These are phyloP conservation scores for Gila orcuttii DNA, from an alignment of 2,113 vertebrate genomes.

Conservation along the genomic window DNA sequence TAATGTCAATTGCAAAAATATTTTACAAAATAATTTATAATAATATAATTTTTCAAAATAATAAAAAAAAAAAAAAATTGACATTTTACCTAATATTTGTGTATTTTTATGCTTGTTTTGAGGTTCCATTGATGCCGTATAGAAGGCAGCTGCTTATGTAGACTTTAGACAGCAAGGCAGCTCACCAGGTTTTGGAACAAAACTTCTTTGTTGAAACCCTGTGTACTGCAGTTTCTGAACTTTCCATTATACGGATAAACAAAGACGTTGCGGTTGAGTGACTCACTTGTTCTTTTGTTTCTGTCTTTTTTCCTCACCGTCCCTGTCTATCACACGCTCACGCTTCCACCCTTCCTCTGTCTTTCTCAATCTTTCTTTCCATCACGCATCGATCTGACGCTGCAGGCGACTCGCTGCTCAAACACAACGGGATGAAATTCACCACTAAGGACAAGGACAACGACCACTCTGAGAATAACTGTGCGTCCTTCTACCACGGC, in stretches of 20 bases:
- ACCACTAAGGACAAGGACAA: constrained; percentile 94
- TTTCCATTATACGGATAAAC: neutral
- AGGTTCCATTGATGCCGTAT: neutral
- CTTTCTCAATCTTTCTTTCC: constrained; percentile 14
- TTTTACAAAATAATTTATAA: too few species aligned
- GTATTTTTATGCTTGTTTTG: neutral
- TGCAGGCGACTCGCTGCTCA: constrained; percentile 90
- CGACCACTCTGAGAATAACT: constrained; percentile 97
- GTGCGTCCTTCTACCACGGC: constrained; percentile 89
- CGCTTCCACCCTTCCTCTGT: constrained; percentile 18
- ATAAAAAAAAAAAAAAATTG: too few species aligned
- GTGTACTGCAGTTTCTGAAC: constrained; percentile 4
- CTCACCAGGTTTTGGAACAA: neutral
- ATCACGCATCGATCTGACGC: constrained; percentile 4
- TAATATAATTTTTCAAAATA: too few species aligned
- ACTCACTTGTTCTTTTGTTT: constrained; percentile 10
- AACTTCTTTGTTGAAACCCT: neutral
- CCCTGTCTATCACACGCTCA: neutral
- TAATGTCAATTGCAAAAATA: neutral
- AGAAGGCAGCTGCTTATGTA: neutral
- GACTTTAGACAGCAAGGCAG: neutral
- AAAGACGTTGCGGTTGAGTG: constrained; percentile 18
- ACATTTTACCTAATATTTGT: neutral
- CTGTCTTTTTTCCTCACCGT: neutral
- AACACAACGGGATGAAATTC: constrained; percentile 94